These are phyloP conservation scores for Columba livia DNA, from an alignment of 2,113 vertebrate species.

Conservation along the genomic window DNA sequence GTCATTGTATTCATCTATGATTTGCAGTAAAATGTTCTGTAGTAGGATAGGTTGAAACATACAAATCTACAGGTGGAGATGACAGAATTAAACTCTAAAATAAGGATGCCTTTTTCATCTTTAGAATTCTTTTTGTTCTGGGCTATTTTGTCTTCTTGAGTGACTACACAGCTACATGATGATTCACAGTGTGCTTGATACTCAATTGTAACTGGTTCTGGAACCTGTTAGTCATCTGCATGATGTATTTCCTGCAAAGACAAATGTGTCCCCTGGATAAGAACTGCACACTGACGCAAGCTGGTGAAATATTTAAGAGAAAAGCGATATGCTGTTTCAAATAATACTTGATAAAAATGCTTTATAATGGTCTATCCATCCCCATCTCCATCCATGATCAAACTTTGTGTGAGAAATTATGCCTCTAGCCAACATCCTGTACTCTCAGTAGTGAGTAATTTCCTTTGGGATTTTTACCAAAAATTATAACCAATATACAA, in stretches of 20 bases:
- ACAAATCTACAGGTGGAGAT: not conserved
- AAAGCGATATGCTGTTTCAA: not conserved
- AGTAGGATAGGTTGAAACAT: not conserved
- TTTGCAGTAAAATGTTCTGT: not conserved
- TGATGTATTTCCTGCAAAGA: conserved; percentile 12
- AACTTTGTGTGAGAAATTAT: not conserved
- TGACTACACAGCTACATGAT: not conserved
- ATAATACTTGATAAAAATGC: not conserved
- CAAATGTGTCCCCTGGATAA: not conserved
- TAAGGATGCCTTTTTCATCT: not conserved
- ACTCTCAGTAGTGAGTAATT: not conserved
- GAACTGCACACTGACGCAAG: not conserved
- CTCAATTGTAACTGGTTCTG: not conserved
- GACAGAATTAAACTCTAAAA: not conserved
- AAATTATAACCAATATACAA: not conserved
- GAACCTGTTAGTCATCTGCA: not conserved
- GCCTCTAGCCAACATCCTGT: not conserved
- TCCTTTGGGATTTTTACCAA: not conserved
- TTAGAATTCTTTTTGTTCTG: not conserved
- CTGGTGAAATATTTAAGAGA: not conserved
- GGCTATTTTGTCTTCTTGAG: not conserved
- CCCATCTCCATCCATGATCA: not conserved
- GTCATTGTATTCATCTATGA: not conserved
- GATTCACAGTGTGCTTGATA: not conserved
- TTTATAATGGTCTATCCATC: not conserved